These are phyloP conservation scores for Ailuropoda melanoleuca DNA, from an alignment of 2,113 vertebrate genomes.

Conservation along the genomic window DNA sequence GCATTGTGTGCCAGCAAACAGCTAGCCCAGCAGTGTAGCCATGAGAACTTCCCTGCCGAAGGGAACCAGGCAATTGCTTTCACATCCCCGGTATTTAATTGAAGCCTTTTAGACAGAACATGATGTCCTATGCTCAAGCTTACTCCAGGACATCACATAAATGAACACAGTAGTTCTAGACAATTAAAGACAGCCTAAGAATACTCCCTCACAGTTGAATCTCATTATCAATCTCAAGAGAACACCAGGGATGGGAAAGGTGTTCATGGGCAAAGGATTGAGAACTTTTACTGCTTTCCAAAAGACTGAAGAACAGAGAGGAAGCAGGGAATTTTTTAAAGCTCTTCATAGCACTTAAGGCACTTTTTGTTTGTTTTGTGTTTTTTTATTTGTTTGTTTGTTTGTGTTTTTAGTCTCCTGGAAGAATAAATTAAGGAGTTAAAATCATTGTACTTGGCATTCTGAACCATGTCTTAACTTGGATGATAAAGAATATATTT, in stretches of 20 bases:
- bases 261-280: neutral
- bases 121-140: neutral
- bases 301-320: neutral
- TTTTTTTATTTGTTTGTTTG: neutral
- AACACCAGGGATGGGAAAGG: neutral
- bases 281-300: neutral
- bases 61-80: neutral
- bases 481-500: neutral
- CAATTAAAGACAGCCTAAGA: neutral
- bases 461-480: neutral
- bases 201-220: neutral
- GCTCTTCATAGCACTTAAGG: neutral
- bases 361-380: neutral
- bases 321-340: neutral
- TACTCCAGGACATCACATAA: neutral
- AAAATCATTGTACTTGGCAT: neutral
- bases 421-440: neutral
- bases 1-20: neutral
- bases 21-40: accelerated
- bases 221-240: neutral
- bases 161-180: neutral
- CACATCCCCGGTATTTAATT: neutral
- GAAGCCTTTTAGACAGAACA: neutral
- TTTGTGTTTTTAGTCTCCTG: neutral
- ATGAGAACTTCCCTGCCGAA: neutral